These are phyloP conservation scores for Drosophila tristis DNA, from an alignment of 1,140 invertebrate genomes.

Conservation along the genomic window DNA sequence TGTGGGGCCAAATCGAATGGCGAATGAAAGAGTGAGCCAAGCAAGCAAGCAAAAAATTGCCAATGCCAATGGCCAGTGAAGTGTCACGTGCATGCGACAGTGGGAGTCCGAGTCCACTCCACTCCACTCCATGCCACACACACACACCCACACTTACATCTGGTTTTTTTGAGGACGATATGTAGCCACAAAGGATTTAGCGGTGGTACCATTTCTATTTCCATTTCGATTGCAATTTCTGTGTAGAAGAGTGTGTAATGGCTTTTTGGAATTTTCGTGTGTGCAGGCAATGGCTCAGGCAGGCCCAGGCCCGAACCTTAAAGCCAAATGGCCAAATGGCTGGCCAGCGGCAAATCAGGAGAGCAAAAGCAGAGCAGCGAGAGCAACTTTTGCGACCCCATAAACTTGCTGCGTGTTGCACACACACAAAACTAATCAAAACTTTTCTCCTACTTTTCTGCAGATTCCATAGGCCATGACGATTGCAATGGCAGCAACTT, in stretches of 20 bases:
- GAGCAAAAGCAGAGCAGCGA: background rate
- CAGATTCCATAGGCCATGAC: conserved; percentile 92
- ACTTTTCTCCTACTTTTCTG: conserved; percentile 51
- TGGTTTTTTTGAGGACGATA: conserved; percentile 48
- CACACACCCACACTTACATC: conserved; percentile 19
- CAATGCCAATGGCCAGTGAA: conserved; percentile 76
- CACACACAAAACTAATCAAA: conserved; percentile 64
- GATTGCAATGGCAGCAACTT: conserved; percentile 87
- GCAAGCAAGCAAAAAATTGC: conserved; percentile 62
- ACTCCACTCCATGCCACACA: conserved; percentile 1
- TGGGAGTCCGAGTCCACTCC: conserved; percentile 27
- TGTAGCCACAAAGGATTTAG: conserved; percentile 74
- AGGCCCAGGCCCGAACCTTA: no score
- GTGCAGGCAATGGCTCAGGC: background rate
- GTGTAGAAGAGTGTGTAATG: conserved; percentile 51
- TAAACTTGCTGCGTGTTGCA: no score
- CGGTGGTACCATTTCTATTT: conserved; percentile 49
- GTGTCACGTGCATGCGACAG: conserved; percentile 63
- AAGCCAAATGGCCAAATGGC: background rate
- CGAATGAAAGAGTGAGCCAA: conserved; percentile 41
- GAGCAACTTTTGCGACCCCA: background rate
- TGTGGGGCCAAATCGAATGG: conserved; percentile 39
- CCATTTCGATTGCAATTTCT: conserved; percentile 53
- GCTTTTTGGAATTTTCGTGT: conserved; percentile 67
- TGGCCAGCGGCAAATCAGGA: background rate